Base-by-base conservation (phyloP, 2,113 vertebrate species). In the Atrichornis clamosus region DNA sequence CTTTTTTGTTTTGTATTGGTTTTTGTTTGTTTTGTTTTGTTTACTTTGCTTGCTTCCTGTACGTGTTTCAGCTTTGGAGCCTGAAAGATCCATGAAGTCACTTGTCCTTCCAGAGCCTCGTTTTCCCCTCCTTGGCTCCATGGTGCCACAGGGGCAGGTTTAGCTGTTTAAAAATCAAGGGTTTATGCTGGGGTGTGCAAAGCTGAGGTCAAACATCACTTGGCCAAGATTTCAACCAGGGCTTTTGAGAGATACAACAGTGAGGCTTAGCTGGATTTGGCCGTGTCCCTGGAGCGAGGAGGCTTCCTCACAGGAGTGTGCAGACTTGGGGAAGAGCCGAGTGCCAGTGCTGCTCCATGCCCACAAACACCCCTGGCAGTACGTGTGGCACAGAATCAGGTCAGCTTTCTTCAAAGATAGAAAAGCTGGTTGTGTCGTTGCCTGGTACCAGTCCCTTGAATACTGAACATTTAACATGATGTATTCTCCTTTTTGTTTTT, bases 81-180 rank as follows among this genome's bases (percentile, higher is more conserved):
- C 67, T 14, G 50, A 67, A 42, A 90, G 37, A 39, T 85, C 13
- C 1, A 14, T 30, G 65, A 58, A 65, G 55, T 76, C 65, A 15
- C 49, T 78, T 11, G 9, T 1, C 1, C 41, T 90, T 79, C n/a
- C 62, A 76, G 58, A 60, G 49, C 62, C 17, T 42, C 1, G 0
- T 74, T 78, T 35, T 12, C 10, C 20, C 8, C 13, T 64, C 23
- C 16, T 44, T 64, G 73, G 35, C 52, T 63, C 64, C 0, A 1
- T 33, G 0, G 0, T 22, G 37, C 35, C 0, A 0, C 37, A 4
- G 13, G 49, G 65, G 15, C 55, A 56, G n/a, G 46, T 60, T 58
- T 24, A 62, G 32, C 55, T 67, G n/a, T n/a, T 75, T 20, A 6
- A 47, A 84, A 89, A 75, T 10, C 23, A 59, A 55, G 15, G 20